Evolutionary conservation across 2,888 invertebrate species (phyloP).

Genomic region (Serrognathus titanus): DNA sequence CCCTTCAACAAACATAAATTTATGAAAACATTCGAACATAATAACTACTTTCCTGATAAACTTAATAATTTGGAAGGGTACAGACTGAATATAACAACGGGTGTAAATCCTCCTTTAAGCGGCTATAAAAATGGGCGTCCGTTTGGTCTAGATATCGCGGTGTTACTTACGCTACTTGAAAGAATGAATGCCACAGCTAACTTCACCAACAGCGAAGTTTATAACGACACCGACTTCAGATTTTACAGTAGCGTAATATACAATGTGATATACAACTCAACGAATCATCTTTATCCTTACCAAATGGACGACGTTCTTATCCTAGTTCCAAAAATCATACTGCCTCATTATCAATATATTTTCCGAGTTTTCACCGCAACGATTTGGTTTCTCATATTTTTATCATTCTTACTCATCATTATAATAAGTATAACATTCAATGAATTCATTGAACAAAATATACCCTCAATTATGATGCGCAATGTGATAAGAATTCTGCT

Average conservation of each 20-base stretch:
- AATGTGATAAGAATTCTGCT: too few species aligned
- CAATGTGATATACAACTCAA: not conserved
- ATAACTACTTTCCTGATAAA: not conserved
- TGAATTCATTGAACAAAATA: too few species aligned
- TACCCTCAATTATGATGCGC: too few species aligned
- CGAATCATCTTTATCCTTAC: not conserved
- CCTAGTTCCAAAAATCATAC: not conserved
- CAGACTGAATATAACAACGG: not conserved
- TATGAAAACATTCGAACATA: not conserved
- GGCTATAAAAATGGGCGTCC: not conserved
- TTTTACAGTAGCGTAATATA: too few species aligned
- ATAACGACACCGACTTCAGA: too few species aligned
- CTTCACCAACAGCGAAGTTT: too few species aligned
- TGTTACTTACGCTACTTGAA: not conserved
- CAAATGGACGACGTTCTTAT: constrained; percentile 1
- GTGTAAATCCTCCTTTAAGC: not conserved
- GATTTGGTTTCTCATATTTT: not conserved
- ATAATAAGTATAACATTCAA: too few species aligned
- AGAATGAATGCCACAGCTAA: too few species aligned
- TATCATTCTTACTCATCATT: not conserved
- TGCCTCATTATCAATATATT: not conserved
- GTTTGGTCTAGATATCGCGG: not conserved
- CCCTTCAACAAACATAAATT: not conserved
- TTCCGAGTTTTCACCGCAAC: not conserved
- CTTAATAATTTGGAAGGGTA: not conserved